Percentiles rank a stretch among this genome's conserved stretches.
Evolutionary conservation across 2,113 vertebrate genomes (phyloP).

Genomic region (Silurus asotus): DNA sequence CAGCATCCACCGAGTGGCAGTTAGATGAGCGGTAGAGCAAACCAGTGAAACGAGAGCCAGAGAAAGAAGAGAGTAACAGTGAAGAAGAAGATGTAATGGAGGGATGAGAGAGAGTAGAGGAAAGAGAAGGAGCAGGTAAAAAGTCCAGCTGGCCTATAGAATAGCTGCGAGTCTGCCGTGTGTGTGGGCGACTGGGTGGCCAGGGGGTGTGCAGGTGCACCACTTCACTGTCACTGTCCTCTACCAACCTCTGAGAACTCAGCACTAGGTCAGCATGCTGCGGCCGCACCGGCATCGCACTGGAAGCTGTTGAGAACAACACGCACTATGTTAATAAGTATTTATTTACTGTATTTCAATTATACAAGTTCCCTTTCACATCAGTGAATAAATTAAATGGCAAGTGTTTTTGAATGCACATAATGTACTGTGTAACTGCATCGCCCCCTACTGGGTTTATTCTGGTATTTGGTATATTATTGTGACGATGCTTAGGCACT

Average conservation of each 20-base stretch:
- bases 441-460: neutral
- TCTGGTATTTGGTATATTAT: neutral
- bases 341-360: neutral
- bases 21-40: slow-evolving; percentile 79
- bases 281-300: slow-evolving; percentile 79
- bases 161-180: slow-evolving; percentile 81
- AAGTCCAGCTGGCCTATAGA: slow-evolving; percentile 83
- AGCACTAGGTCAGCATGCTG: slow-evolving; percentile 79
- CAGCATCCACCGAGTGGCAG: slow-evolving; percentile 77
- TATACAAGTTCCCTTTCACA: no score
- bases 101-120: slow-evolving; percentile 62
- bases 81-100: slow-evolving; percentile 42
- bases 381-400: neutral
- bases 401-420: neutral
- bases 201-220: slow-evolving; percentile 48
- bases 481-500: no score
- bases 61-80: slow-evolving; percentile 54
- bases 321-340: neutral
- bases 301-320: slow-evolving; percentile 73
- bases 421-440: neutral
- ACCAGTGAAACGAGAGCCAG: slow-evolving; percentile 57
- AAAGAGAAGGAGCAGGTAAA: slow-evolving; percentile 61
- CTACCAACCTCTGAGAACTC: slow-evolving; percentile 94
- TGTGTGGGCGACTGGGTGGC: slow-evolving; percentile 67
- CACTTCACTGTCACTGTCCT: slow-evolving; percentile 68